Base-by-base conservation (phyloP, 2,113 vertebrate genomes). In the Oxyruncus cristatus region DNA sequence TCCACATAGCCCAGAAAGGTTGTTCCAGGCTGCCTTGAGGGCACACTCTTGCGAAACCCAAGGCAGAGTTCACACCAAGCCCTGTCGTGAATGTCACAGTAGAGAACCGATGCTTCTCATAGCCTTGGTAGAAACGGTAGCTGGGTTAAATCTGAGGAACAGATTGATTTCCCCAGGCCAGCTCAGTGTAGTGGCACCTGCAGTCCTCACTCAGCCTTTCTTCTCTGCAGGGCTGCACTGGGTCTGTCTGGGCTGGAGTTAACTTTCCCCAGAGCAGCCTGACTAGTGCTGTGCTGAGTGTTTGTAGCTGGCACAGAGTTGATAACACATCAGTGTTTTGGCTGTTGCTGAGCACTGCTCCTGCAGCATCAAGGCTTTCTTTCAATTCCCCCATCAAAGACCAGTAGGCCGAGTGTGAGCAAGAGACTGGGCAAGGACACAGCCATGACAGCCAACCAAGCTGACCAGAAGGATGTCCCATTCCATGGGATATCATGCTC, bases 11-110 rank as follows among this genome's bases (percentile, higher is more conserved):
- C 62, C 50, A 44, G 20, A 83, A 70, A 80, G 27, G n/a, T 37
- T 63, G 14, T 39, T 41, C n/a, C 15, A 71, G 41, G 41, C 37
- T 61, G 13, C 32, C 66, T 65, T 62, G 46, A 65, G 52, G 22
- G 26, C 10, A 15, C 14, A 35, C 2, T 61, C 28, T 59, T 73
- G 55, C 0, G 0, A 77, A 88, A 70, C 30, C 20, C 20, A 59
- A 55, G 28, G 49, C 63, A 68, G 49, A 58, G 14, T 42, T 70
- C 55, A 72, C 27, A 66, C 13, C 14, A 33, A 72, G 12, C 13
- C 26, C 26, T 65, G 17, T n/a, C 56, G 39, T 41, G 28, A 61
- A 4, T 6, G 23, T 32, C 27, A 14, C 46, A 21, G 11, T 4
- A 52, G 22, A 23, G 55, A 89, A 2, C 35, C 21, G 47, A 6